A percentile compares a stretch with the other conserved stretches of the same genome.
Evolutionary conservation across 35 echinoderm and acorn worm species (phyloP).

Genomic region (Anneissia japonica): DNA sequence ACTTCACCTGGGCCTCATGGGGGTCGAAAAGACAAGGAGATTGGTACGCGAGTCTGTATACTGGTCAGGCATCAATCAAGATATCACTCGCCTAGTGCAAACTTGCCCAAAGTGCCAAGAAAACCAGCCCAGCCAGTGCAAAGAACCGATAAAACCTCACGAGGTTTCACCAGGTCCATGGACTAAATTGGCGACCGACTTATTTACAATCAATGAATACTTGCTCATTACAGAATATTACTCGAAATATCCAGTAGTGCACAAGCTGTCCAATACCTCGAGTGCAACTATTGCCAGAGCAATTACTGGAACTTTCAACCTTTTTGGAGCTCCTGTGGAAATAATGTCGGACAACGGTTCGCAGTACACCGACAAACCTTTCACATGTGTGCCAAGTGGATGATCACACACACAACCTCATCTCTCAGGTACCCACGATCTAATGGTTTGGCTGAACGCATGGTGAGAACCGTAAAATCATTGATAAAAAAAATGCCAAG

Average conservation of each 20-base stretch:
- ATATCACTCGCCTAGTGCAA: too few relatives aligned
- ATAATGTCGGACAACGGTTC: conserved; percentile 41
- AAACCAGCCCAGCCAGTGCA: too few relatives aligned
- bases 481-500: conserved; percentile 17
- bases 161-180: conserved; percentile 10
- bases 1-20: too few relatives aligned
- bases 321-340: conserved; percentile 6
- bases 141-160: conserved; percentile 7
- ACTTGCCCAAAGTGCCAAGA: too few relatives aligned
- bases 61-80: too few relatives aligned
- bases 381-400: conserved; percentile 29
- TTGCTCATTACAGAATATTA: conserved; percentile 16
- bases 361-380: conserved; percentile 1
- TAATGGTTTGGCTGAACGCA: conserved; percentile 37
- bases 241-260: conserved; percentile 21
- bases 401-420: conserved; percentile 21
- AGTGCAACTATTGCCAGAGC: conserved; percentile 10
- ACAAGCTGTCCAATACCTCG: conserved; percentile 1
- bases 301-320: not conserved
- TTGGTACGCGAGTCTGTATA: too few relatives aligned
- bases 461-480: conserved; percentile 29
- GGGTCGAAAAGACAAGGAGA: too few relatives aligned
- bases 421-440: conserved; percentile 35
- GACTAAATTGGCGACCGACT: conserved; percentile 8
- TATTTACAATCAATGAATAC: conserved; percentile 9